Base-by-base conservation (phyloP, 2,113 vertebrate species). In the Engraulis encrasicolus region DNA sequence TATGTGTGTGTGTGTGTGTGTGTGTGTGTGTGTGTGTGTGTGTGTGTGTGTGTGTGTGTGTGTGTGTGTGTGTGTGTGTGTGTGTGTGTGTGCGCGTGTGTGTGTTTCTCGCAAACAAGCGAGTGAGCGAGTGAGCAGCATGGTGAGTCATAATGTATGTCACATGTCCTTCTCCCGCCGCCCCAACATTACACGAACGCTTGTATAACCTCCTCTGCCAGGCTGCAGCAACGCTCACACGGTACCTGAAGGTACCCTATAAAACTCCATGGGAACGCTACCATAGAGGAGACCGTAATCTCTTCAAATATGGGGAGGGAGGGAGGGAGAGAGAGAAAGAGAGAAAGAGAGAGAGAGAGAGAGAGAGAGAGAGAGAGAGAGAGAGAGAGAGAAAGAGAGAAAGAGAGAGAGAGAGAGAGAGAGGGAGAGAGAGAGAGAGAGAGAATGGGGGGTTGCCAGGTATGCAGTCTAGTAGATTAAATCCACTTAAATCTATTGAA, bases 91-190 rank as follows among this genome's bases (percentile, higher is more conserved):
- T 66, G 6, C 23, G 58, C 31, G 20, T 66, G 12, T 27, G 15
- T 66, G 7, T 31, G 23, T 66, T n/a, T 31, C 27, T 66, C 11
- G 23, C 58, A 66, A 66, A 66, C 58, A 66, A 66, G 23, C 58
- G n/a, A 27, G n/a, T 66, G n/a, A n/a, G n/a, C 58, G 31, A 66
- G 23, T 11, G 58, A 66, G 58, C 36, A 14, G 78, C 20, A 81
- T 78, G 23, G 78, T 82, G 84, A 86, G 80, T 86, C 82, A 86
- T 38, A 84, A 66, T 66, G 58, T 66, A 66, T 9, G 27, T 79
- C 83, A 81, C 82, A 81, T 80, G 77, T 37, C n/a, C n/a, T n/a
- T n/a, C 31, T 27, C 15, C 49, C 50, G 49, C 71, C 58, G 23
- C 17, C 12, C 14, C 71, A 82, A 19, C 54, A 37, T 78, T 81